phyloP scores from a whole-genome alignment of 2,797 vertebrate species.

The Loriculus beryllinus region DNA sequence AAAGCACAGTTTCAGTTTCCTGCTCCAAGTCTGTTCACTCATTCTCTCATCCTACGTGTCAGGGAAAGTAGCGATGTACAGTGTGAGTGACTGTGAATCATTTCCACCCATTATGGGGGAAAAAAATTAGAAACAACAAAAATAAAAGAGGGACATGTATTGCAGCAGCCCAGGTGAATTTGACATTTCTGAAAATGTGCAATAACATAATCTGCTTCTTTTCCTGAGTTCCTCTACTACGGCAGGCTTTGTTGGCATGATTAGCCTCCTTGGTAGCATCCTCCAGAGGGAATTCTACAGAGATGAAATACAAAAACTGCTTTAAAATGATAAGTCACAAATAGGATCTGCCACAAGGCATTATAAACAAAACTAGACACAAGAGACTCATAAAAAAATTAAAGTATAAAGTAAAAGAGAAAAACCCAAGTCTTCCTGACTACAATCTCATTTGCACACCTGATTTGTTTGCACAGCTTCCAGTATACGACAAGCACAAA shows the following conservation, averaged over 20 bases:
- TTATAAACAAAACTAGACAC: slow-evolving; percentile 69
- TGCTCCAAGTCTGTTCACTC: background rate
- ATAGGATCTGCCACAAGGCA: slow-evolving; percentile 69
- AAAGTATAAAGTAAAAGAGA: slow-evolving; percentile 45
- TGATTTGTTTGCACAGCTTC: slow-evolving; percentile 28
- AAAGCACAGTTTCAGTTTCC: slow-evolving; percentile 12
- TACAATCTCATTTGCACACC: slow-evolving; percentile 55
- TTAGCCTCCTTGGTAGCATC: slow-evolving; percentile 63
- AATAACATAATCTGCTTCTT: slow-evolving; percentile 50
- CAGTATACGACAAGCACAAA: background rate
- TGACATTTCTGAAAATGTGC: slow-evolving; percentile 45
- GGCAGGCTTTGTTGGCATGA: slow-evolving; percentile 58
- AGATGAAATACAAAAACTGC: slow-evolving; percentile 69
- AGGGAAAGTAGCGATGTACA: slow-evolving; percentile 6
- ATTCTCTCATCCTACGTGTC: background rate
- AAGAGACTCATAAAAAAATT: slow-evolving; percentile 66
- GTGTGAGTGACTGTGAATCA: background rate
- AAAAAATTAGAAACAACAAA: background rate
- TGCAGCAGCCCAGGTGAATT: slow-evolving; percentile 41
- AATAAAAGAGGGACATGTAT: background rate
- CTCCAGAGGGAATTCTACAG: slow-evolving; percentile 66
- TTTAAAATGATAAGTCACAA: slow-evolving; percentile 72
- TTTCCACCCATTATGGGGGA: background rate
- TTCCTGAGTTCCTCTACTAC: slow-evolving; percentile 14
- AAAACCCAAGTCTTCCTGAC: slow-evolving; percentile 38